Evolutionary conservation across 2,888 invertebrate species (phyloP).

Genomic region (Saturnia japonica): DNA sequence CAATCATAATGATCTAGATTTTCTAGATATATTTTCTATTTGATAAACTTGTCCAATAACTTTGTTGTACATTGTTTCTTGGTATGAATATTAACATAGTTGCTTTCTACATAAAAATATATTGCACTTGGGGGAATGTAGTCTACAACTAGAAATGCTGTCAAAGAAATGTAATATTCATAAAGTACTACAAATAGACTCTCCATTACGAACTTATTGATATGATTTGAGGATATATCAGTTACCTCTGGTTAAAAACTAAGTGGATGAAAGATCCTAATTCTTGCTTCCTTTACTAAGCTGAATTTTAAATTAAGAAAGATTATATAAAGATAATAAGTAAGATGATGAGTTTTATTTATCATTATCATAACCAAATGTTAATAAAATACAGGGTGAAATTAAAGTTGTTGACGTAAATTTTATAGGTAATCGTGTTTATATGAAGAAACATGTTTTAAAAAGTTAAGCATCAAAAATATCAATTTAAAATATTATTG

Average conservation of each 20-base stretch:
- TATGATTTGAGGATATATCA: slow-evolving; percentile 28
- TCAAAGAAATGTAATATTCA: slow-evolving; percentile 15
- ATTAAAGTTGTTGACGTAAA: too few species aligned
- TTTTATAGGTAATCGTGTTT: too few species aligned
- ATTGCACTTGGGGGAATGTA: slow-evolving; percentile 42
- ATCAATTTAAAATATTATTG: too few species aligned
- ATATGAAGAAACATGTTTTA: too few species aligned
- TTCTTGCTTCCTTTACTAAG: slow-evolving; percentile 5
- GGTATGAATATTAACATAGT: neutral
- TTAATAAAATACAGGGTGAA: too few species aligned
- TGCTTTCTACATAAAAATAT: slow-evolving; percentile 23
- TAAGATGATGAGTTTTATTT: neutral
- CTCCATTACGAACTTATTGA: slow-evolving; percentile 24
- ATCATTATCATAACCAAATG: neutral
- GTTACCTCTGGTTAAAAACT: slow-evolving; percentile 19
- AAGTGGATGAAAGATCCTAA: slow-evolving; percentile 7
- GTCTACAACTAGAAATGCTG: slow-evolving; percentile 29
- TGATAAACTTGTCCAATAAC: neutral
- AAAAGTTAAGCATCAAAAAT: too few species aligned
- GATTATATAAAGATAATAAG: too few species aligned
- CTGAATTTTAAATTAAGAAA: neutral
- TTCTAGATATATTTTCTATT: neutral
- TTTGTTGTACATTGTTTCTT: slow-evolving; percentile 1
- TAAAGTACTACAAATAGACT: neutral
- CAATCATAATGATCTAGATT: neutral